Evolutionary conservation across 2,113 vertebrate species (phyloP).

Genomic region (Anolis carolinensis): DNA sequence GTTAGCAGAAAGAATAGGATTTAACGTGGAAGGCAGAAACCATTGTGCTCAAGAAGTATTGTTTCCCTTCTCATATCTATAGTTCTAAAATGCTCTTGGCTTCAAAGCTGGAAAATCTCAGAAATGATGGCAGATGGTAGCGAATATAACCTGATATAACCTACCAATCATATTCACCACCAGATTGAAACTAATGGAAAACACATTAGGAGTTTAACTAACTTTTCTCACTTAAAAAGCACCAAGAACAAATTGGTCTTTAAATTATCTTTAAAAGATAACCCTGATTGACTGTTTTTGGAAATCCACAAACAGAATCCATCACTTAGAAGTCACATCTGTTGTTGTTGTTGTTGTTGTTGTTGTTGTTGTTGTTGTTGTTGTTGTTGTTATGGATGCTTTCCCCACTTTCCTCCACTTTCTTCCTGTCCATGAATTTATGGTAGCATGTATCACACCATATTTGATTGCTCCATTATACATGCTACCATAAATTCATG

Average conservation of each 20-base stretch:
- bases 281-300: too few relatives aligned
- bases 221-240: not conserved
- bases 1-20: too few relatives aligned
- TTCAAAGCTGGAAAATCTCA: not conserved
- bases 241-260: not conserved
- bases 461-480: not conserved
- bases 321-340: too few relatives aligned
- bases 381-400: too few relatives aligned
- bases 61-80: not conserved
- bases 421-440: too few relatives aligned
- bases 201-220: not conserved
- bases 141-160: not conserved
- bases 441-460: too few relatives aligned
- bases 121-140: not conserved
- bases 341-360: too few relatives aligned
- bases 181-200: not conserved
- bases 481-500: not conserved
- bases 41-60: not conserved
- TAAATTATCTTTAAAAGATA: not conserved
- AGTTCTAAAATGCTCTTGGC: not conserved
- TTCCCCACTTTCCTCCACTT: too few relatives aligned
- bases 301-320: too few relatives aligned
- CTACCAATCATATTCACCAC: not conserved
- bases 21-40: too few relatives aligned
- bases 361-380: too few relatives aligned